Evolutionary conservation across 2,113 vertebrate genomes (phyloP), one percentile per base, ranked within the genome.

Genomic region (Oxyura jamaicensis): DNA sequence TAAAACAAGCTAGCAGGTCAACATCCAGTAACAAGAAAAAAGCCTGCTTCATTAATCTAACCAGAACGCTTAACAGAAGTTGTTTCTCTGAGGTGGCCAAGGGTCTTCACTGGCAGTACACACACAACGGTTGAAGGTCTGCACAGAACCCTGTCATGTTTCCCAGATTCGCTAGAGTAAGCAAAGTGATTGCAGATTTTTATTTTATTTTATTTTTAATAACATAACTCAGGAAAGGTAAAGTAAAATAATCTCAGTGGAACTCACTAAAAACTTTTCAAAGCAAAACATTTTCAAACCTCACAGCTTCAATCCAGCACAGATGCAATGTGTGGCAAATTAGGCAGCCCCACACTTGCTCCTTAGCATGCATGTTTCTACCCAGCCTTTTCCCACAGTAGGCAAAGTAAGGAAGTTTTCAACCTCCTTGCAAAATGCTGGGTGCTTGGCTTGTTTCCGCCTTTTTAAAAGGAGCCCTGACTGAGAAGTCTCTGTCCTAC

Each of bases 1-100:
- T 69, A 85, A 92, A 63, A 87, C 71, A 86, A 76, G 35, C 85
- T 89, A 79, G 83, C 52, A 72, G 88, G 92, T 93, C 86, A 95
- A 78, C 44, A 88, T 96, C 22, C 81, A 92, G 62, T 75, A 71
- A 91, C 83, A 86, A 58, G 33, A 87, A 95, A 53, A 65, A 69
- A 94, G 19, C 46, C 63, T 75, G 56, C 29, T 87, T 96, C 76
- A 73, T 48, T 50, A 93, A 69, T 89, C 46, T 59, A 88, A 23
- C 50, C 44, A 31, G 46, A 84, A 86, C 50, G 80, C 84, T 96
- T 95, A 95, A 86, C 23, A 93, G 46, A 46, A 59, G 71, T 28
- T 59, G 55, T 71, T 88, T 86, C 75, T 90, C 59, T 42, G 31
- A 60, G 82, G 77, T 79, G 77, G 69, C 52, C 81, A 41, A 63